A percentile compares a stretch with the other conserved stretches of the same genome.
phyloP scores from a whole-genome alignment of 2,888 invertebrate genomes.

The Phaonia tiefii region DNA sequence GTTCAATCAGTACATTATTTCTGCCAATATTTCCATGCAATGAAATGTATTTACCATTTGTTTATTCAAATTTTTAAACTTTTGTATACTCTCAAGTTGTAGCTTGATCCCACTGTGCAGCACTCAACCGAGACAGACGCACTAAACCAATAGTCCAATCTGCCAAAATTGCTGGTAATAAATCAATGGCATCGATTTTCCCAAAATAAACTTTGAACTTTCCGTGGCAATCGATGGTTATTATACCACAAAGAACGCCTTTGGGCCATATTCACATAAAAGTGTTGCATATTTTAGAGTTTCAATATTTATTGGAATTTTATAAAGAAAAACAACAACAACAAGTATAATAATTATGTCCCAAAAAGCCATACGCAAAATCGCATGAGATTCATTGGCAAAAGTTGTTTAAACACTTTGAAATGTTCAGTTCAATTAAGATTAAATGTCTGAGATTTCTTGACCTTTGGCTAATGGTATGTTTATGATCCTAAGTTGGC shows the following conservation, averaged over 20 bases:
- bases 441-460: neutral
- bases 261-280: slow-evolving; percentile 6
- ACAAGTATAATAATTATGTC: neutral
- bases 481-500: no score
- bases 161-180: slow-evolving; percentile 38
- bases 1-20: no score
- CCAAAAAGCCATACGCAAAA: no score
- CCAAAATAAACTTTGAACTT: slow-evolving; percentile 54
- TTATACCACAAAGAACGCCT: slow-evolving; percentile 27
- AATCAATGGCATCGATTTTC: slow-evolving; percentile 36
- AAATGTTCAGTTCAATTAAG: no score
- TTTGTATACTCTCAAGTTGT: no score
- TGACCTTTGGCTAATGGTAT: no score
- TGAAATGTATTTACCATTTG: no score
- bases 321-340: neutral
- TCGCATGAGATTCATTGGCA: no score
- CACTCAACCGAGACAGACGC: neutral
- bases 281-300: slow-evolving; percentile 6
- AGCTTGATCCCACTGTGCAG: neutral
- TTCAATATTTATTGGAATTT: neutral
- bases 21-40: no score
- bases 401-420: no score
- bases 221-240: slow-evolving; percentile 19
- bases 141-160: no score
- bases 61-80: no score